These are phyloP conservation scores for Drosophila antonietae DNA, from an alignment of 2,888 invertebrate genomes.

Conservation along the genomic window DNA sequence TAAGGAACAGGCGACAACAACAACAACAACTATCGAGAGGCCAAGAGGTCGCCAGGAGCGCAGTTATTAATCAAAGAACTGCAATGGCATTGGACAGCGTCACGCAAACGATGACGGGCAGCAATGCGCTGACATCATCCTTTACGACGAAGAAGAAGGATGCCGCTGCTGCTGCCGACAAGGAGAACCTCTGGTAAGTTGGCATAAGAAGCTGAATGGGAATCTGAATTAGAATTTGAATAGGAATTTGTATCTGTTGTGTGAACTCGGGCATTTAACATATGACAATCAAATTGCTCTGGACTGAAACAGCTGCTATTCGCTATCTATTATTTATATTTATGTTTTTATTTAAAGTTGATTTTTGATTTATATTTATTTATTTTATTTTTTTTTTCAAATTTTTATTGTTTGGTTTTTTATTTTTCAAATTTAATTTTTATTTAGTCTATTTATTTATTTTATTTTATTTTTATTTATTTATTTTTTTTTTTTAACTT, in stretches of 20 bases:
- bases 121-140: conserved; percentile 83
- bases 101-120: conserved; percentile 81
- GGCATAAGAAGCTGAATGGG: no score
- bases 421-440: no score
- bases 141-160: conserved; percentile 83
- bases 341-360: no score
- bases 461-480: neutral
- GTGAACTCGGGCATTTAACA: neutral
- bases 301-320: conserved; percentile 41
- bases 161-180: conserved; percentile 77
- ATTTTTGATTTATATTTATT: conserved; percentile 14
- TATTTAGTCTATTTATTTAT: no score
- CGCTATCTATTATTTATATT: conserved; percentile 25
- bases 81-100: conserved; percentile 82
- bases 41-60: conserved; percentile 35
- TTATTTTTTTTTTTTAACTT: neutral
- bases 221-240: no score
- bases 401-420: neutral
- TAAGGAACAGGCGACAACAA: conserved; percentile 22
- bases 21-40: conserved; percentile 11
- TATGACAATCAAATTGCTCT: neutral
- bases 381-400: conserved; percentile 24
- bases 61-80: conserved; percentile 5
- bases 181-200: conserved; percentile 83
- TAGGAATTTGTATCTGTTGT: no score